Evolutionary conservation across 2,888 invertebrate species (phyloP).

Genomic region (Sarcophaga caerulescens): DNA sequence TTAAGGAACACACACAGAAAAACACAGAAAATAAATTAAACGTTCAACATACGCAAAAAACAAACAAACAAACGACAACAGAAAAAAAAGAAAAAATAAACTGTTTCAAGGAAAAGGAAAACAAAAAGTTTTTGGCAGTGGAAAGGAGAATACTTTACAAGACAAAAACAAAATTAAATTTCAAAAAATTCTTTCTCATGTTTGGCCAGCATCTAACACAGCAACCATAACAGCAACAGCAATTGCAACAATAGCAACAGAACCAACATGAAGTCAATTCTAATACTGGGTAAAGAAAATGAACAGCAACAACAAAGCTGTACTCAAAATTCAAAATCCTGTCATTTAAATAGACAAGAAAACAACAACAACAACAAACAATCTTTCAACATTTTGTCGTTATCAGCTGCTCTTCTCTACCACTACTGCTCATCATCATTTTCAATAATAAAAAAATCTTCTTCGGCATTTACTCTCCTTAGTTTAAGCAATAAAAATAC

Average conservation of each 20-base stretch:
- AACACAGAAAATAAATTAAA: too few species aligned
- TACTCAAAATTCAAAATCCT: constrained; percentile 21
- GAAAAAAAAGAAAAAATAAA: too few species aligned
- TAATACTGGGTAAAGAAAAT: constrained; percentile 46
- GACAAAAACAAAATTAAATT: constrained; percentile 1
- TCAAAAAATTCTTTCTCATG: neutral
- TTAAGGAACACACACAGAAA: too few species aligned
- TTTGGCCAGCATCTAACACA: too few species aligned
- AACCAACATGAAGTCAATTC: constrained; percentile 50
- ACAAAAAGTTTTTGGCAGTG: neutral
- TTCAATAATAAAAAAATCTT: constrained; percentile 64
- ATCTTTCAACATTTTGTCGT: constrained; percentile 47
- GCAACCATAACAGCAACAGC: neutral
- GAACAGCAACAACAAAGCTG: constrained; percentile 57
- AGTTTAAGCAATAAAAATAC: constrained; percentile 45
- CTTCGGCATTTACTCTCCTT: constrained; percentile 33
- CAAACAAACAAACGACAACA: too few species aligned
- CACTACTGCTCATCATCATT: constrained; percentile 10
- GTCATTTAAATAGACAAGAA: constrained; percentile 64
- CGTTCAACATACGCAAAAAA: too few species aligned
- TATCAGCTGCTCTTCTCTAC: constrained; percentile 36
- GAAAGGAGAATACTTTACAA: too few species aligned
- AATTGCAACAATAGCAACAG: neutral
- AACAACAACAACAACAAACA: constrained; percentile 50
- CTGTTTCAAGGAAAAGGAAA: too few species aligned